Conservation (phyloP, 2,113 vertebrate genomes). For the Agelaius tricolor region DNA sequence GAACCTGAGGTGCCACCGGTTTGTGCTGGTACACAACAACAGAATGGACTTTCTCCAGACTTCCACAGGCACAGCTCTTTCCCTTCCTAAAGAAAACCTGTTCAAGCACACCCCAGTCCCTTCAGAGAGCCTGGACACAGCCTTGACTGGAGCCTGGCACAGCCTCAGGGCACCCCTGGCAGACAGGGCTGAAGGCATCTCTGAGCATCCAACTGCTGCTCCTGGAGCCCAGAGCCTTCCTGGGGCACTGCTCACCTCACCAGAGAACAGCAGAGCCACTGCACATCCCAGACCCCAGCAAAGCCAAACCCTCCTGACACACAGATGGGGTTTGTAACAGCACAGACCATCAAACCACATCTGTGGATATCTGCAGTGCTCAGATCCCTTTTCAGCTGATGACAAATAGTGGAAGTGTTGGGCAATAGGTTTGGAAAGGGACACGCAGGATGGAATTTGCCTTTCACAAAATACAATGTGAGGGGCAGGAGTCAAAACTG, state of each 20-base stretch:
- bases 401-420: not conserved
- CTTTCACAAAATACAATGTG: not conserved
- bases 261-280: not conserved
- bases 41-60: not conserved
- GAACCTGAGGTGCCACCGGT: not conserved
- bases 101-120: not conserved
- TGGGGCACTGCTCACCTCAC: not conserved
- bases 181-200: not conserved
- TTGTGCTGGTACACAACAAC: not conserved
- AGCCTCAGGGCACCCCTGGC: not conserved
- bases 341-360: not conserved
- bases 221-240: not conserved
- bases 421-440: conserved; percentile 15
- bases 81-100: not conserved
- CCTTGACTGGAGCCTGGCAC: not conserved
- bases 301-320: not conserved
- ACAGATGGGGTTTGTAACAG: not conserved
- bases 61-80: not conserved
- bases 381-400: not conserved
- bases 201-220: not conserved
- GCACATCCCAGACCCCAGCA: not conserved
- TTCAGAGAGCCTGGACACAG: not conserved
- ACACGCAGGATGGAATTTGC: not conserved
- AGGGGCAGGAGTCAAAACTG: not conserved
- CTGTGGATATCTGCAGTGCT: not conserved